Percentiles rank a stretch among this genome's conserved stretches.
phyloP scores from a whole-genome alignment of 1,140 invertebrate genomes.

The Argopecten irradians region DNA sequence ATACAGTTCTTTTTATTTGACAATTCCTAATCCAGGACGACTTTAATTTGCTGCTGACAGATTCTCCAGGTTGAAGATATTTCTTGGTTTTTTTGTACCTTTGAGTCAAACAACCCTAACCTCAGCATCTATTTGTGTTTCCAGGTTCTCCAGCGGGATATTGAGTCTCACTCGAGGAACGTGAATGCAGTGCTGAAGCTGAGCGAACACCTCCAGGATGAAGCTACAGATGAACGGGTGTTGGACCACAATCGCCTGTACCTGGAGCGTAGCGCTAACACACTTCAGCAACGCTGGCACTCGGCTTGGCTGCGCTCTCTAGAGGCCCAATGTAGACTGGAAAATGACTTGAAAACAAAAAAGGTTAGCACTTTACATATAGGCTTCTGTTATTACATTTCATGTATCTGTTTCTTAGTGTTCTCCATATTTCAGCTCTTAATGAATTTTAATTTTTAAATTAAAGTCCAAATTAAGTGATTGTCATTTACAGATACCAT shows the following conservation, averaged over 20 bases:
- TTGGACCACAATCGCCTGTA: conserved; percentile 45
- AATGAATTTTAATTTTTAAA: too few relatives aligned
- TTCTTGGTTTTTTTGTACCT: too few relatives aligned
- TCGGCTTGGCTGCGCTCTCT: conserved; percentile 89
- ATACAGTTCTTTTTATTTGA: background rate
- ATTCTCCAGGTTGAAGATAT: background rate
- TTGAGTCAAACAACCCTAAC: background rate
- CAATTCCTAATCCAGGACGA: background rate
- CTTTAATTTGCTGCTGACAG: background rate
- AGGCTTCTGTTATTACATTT: too few relatives aligned
- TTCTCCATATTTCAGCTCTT: too few relatives aligned
- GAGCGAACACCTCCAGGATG: conserved; percentile 80
- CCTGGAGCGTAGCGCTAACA: conserved; percentile 77
- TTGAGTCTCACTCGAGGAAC: conserved; percentile 89
- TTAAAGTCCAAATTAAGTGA: too few relatives aligned
- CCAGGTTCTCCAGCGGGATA: conserved; percentile 89
- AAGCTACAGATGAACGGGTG: conserved; percentile 43
- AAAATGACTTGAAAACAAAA: conserved; percentile 78
- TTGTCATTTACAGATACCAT: too few relatives aligned
- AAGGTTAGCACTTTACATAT: conserved; percentile 59
- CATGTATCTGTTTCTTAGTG: too few relatives aligned
- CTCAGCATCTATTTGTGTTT: conserved; percentile 25
- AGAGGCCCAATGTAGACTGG: conserved; percentile 92
- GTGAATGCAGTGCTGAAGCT: conserved; percentile 87
- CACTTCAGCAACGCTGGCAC: conserved; percentile 90